Evolutionary conservation across 2,888 invertebrate genomes (phyloP), one percentile per base, ranked within the genome.

Genomic region (Oligia strigilis): DNA sequence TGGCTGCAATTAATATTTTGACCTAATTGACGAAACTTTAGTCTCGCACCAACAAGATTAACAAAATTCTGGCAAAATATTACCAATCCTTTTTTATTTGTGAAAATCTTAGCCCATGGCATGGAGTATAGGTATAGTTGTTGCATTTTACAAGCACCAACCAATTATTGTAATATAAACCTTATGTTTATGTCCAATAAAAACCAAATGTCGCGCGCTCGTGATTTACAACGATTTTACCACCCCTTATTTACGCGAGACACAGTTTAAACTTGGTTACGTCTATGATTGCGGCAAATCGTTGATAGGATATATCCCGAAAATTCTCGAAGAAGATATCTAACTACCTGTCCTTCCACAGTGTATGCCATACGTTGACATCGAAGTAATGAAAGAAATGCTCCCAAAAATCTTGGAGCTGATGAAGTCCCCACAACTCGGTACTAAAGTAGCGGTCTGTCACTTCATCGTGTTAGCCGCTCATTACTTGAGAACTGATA

Each of bases 361-460:
- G 97, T 97, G 98, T 89, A 96, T 98, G 94, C 97, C 97, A 88
- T 98, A 98, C 93, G 97, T 99, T 52, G 98, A 99, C 94, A 98
- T 97, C 70, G 97, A 98, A 17, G 98, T 98, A 52, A 96, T 99
- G 92, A 98, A 98, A 87, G 98, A 98, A 89, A 97, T 99, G 94
- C 97, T 99, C 17, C 99, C 99, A 0, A 98, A 98, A 90, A 97
- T 99, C 5, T 94, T 98, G n/a, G 99, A 99, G 84, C 96, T 99
- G 77, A 98, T 99, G 91, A 98, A 98, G 91, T 98, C 98, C 4
- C 98, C 99, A 0, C 98, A 98, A 87, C 97, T 99, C 69, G 99
- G 99, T 49, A 99, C 99, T 0, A 98, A 99, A 94, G 98, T 98
- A 40, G 98, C 98, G 0, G 98, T 98, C 90, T 98, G 98, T 0